phyloP scores from a whole-genome alignment of 2,888 invertebrate species.

The Aphidius colemani region DNA sequence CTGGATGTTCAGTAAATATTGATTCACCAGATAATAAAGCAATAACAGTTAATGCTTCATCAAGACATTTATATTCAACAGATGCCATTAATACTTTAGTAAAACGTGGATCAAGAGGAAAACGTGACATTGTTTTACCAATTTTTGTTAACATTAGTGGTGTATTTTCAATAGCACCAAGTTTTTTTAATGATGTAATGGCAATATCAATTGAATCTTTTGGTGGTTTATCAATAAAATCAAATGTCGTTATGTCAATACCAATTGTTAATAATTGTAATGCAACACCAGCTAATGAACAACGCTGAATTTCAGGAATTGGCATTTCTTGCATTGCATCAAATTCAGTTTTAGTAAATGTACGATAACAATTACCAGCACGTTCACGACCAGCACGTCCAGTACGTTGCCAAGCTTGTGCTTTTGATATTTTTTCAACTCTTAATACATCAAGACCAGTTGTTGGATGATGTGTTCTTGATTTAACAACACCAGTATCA shows the following conservation, averaged over 20 bases:
- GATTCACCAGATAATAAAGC: constrained; percentile 88
- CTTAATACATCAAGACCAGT: constrained; percentile 84
- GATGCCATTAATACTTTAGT: constrained; percentile 82
- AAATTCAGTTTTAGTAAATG: constrained; percentile 81
- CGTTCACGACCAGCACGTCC: constrained; percentile 90
- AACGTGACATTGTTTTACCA: constrained; percentile 85
- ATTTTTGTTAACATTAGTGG: constrained; percentile 73
- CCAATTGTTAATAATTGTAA: constrained; percentile 85
- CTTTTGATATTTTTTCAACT: constrained; percentile 83
- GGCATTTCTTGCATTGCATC: constrained; percentile 72
- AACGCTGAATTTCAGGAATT: constrained; percentile 85
- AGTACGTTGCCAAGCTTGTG: constrained; percentile 91
- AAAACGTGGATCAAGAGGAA: constrained; percentile 90
- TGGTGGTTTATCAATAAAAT: constrained; percentile 88
- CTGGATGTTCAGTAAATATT: constrained; percentile 75
- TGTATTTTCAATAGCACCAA: constrained; percentile 61
- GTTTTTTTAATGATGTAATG: constrained; percentile 67
- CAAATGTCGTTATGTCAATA: constrained; percentile 80
- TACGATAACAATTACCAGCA: constrained; percentile 84
- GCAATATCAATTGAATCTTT: constrained; percentile 72
- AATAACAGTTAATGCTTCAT: constrained; percentile 83
- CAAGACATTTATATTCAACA: constrained; percentile 75
- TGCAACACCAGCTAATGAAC: constrained; percentile 71
- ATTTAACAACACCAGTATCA: constrained; percentile 91
- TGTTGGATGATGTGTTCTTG: constrained; percentile 77